phyloP scores from a whole-genome alignment of 2,113 vertebrate genomes.

The Haemorhous mexicanus region DNA sequence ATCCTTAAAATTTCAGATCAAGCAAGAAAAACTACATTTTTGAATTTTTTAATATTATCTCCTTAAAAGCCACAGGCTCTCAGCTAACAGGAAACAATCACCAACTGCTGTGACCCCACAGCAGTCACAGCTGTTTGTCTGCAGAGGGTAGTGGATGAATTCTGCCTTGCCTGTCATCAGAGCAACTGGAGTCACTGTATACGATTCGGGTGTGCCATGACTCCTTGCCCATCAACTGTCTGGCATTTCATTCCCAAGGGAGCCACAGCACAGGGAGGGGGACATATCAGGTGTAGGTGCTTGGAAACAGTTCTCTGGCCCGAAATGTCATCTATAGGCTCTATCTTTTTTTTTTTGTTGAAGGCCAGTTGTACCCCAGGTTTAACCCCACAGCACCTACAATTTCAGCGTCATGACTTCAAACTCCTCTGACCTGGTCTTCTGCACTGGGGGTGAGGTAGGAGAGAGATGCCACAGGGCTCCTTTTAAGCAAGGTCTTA shows the following conservation, averaged over 20 bases:
- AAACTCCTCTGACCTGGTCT: background rate
- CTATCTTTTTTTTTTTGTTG: background rate
- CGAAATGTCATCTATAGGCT: background rate
- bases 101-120: background rate
- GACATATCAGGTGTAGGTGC: background rate
- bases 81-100: background rate
- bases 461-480: background rate
- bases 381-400: background rate
- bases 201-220: rapidly evolving
- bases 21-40: background rate
- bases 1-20: background rate
- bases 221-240: background rate
- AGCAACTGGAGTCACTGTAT: background rate
- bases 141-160: rapidly evolving
- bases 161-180: background rate
- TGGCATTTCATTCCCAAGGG: background rate
- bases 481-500: background rate
- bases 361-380: background rate
- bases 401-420: background rate
- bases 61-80: background rate
- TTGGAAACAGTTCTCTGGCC: background rate
- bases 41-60: background rate
- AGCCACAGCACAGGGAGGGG: background rate
- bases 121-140: background rate
- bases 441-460: background rate